Percentiles rank a stretch among this genome's conserved stretches.
Conservation (phyloP, 2,888 invertebrate genomes). For the Trilocha varians region DNA sequence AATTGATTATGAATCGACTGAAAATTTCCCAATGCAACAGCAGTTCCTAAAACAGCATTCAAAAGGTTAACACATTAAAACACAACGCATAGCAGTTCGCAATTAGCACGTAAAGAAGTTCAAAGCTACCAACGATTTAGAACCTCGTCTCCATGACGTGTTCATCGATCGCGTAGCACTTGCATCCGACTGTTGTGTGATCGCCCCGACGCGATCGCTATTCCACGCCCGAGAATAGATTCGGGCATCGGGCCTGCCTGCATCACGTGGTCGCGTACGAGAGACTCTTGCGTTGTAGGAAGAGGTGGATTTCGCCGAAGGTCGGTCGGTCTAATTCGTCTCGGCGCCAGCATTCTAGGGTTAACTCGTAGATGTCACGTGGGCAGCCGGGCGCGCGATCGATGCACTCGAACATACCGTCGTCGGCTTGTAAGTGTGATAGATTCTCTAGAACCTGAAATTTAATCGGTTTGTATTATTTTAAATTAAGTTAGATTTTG, state of each 20-base stretch:
- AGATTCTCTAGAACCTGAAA: conserved; percentile 85
- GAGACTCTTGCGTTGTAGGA: conserved; percentile 76
- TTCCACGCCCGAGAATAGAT: conserved; percentile 18
- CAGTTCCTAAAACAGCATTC: no score
- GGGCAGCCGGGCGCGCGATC: conserved; percentile 80
- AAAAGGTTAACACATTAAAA: no score
- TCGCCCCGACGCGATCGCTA: conserved; percentile 24
- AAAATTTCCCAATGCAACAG: no score
- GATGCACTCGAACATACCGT: conserved; percentile 74
- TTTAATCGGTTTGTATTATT: no score
- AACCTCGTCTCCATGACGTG: conserved; percentile 21
- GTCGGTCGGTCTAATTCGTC: conserved; percentile 82
- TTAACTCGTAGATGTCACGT: conserved; percentile 87
- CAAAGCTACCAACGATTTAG: conserved; percentile 8
- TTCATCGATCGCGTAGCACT: conserved; percentile 4
- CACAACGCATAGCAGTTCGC: no score
- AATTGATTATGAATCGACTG: no score
- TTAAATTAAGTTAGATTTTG: no score
- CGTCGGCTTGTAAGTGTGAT: conserved; percentile 78
- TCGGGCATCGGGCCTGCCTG: conserved; percentile 22
- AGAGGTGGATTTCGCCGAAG: conserved; percentile 87
- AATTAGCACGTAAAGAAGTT: not conserved
- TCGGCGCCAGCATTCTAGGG: conserved; percentile 89
- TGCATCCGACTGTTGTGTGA: conserved; percentile 10
- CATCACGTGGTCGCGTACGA: conserved; percentile 43